phyloP scores from a whole-genome alignment of 2,113 vertebrate species.

The Steatornis caripensis region DNA sequence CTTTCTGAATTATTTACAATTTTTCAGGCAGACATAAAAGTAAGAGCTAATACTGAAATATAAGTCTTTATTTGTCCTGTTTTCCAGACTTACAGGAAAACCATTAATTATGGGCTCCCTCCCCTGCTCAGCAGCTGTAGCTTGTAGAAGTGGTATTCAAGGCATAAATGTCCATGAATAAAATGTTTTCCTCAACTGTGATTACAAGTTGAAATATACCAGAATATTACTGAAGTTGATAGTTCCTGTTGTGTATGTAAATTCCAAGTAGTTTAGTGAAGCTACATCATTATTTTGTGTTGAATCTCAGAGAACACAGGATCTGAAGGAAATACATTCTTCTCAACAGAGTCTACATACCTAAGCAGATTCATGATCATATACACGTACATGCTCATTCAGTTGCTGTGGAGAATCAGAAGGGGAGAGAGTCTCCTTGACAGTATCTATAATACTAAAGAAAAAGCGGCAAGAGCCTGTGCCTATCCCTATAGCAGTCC shows the following conservation, averaged over 20 bases:
- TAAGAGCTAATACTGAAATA: background rate
- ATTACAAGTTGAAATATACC: background rate
- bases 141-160: background rate
- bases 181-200: background rate
- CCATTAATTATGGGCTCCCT: background rate
- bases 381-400: background rate
- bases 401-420: background rate
- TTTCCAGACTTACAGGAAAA: background rate
- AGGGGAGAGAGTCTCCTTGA: background rate
- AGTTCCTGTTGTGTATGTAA: background rate
- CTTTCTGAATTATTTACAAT: background rate
- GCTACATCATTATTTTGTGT: background rate
- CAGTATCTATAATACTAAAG: background rate
- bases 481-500: background rate
- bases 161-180: background rate
- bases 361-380: background rate
- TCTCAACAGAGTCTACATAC: background rate
- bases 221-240: background rate
- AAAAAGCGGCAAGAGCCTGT: background rate
- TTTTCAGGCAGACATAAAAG: background rate
- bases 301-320: background rate
- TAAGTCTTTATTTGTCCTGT: background rate
- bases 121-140: background rate
- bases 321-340: background rate
- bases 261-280: background rate